Percentiles rank a stretch among this genome's conserved stretches.
Evolutionary conservation across 2,113 vertebrate species (phyloP).

Genomic region (Petroica traversi): DNA sequence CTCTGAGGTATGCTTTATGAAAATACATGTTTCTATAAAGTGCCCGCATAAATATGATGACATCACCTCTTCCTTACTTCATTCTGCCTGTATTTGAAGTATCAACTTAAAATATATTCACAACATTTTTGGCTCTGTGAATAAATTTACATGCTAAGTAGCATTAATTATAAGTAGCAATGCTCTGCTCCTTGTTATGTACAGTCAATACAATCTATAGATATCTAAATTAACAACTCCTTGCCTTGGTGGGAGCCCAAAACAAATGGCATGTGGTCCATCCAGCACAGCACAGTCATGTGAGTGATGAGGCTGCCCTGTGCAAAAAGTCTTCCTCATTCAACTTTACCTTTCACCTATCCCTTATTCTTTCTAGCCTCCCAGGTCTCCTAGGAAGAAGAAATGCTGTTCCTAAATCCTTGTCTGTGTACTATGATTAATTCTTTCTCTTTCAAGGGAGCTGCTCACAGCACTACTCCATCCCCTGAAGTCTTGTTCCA

Average conservation of each 20-base stretch:
- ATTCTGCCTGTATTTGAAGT: neutral
- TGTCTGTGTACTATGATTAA: neutral
- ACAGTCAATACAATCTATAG: neutral
- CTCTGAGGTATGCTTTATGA: neutral
- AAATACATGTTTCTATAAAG: neutral
- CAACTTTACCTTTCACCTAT: neutral
- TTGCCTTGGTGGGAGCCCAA: neutral
- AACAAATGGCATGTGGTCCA: neutral
- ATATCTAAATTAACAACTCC: neutral
- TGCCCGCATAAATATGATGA: neutral
- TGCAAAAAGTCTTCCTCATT: neutral
- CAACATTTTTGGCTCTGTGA: neutral
- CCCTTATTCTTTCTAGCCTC: neutral
- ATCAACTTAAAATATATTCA: neutral
- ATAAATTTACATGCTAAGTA: neutral
- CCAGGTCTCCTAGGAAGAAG: neutral
- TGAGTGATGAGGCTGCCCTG: neutral
- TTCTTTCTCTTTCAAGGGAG: neutral
- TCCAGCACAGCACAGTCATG: neutral
- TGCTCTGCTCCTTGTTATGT: neutral
- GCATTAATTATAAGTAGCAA: neutral
- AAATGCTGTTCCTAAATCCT: neutral
- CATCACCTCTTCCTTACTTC: neutral
- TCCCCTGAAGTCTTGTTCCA: neutral
- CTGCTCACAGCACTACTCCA: neutral